phyloP scores from a whole-genome alignment of 92 coral and sea anemone species.

The Actinernus sp. region DNA sequence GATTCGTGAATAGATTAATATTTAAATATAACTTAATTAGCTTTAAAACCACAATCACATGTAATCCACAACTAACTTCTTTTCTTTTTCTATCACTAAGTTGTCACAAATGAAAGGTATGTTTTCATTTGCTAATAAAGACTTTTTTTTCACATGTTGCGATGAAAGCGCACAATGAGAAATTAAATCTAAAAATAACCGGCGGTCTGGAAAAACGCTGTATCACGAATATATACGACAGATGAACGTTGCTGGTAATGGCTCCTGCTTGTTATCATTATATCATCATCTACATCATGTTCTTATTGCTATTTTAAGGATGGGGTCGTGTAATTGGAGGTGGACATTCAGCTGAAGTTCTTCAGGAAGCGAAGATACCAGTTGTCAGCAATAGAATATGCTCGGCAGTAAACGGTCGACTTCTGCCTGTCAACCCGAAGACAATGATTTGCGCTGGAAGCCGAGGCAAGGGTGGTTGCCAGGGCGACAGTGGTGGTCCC shows the following conservation, averaged over 20 bases:
- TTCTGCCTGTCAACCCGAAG: conserved; percentile 15
- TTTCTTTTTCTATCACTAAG: too few relatives aligned
- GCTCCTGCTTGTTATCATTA: not conserved
- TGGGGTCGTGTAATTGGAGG: conserved; percentile 70
- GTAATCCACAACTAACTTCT: too few relatives aligned
- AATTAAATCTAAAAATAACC: too few relatives aligned
- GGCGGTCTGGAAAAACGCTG: too few relatives aligned
- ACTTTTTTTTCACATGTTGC: too few relatives aligned
- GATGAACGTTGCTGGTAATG: not conserved
- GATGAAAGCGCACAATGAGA: too few relatives aligned
- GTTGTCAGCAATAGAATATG: not conserved
- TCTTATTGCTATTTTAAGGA: conserved; percentile 11
- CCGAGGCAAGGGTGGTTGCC: conserved; percentile 44
- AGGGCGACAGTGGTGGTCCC: conserved; percentile 91
- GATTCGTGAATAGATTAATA: too few relatives aligned
- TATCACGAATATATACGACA: not conserved
- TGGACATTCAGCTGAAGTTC: conserved; percentile 15
- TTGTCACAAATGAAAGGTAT: too few relatives aligned
- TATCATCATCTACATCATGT: not conserved
- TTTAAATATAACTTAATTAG: too few relatives aligned
- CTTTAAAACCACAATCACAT: too few relatives aligned
- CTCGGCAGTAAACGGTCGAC: conserved; percentile 18
- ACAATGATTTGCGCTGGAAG: conserved; percentile 70
- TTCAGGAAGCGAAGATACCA: conserved; percentile 45
- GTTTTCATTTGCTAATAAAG: too few relatives aligned